These are phyloP conservation scores for Leucoraja erinaceus DNA, from an alignment of 2,113 vertebrate genomes.

Conservation along the genomic window DNA sequence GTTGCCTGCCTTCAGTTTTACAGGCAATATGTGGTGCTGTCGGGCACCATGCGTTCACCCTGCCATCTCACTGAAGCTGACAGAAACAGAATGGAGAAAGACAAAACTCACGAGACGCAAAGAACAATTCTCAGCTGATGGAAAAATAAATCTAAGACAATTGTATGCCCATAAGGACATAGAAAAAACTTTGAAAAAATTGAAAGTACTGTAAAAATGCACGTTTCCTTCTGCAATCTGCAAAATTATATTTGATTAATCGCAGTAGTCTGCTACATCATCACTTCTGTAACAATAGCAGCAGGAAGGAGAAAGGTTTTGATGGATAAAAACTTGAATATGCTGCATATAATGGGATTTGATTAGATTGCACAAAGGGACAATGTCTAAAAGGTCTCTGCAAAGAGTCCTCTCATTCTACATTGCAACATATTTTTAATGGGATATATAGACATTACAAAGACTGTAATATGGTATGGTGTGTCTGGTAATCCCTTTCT, in stretches of 20 bases:
- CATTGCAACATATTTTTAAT: neutral
- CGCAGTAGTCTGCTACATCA: neutral
- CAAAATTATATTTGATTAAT: slow-evolving; percentile 3
- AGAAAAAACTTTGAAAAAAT: neutral
- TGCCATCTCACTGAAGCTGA: neutral
- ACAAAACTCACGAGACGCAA: neutral
- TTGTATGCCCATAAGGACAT: neutral
- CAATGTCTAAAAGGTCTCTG: neutral
- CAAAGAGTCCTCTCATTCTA: neutral
- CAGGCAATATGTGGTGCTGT: too few species aligned
- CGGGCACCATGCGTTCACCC: neutral
- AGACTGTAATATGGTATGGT: neutral
- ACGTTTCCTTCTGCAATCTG: neutral
- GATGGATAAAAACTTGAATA: neutral
- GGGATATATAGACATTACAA: neutral
- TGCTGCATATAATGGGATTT: neutral
- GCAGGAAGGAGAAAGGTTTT: neutral
- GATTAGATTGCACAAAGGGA: neutral
- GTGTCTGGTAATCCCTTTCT: neutral
- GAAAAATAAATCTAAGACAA: neutral
- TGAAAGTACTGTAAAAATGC: neutral
- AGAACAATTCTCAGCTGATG: neutral
- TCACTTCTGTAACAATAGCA: neutral
- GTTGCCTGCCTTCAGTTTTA: too few species aligned
- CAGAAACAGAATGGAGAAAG: neutral